Percentiles rank a stretch among this genome's conserved stretches.
Evolutionary conservation across 2,888 invertebrate genomes (phyloP).

Genomic region (Cheilosia vulpina): DNA sequence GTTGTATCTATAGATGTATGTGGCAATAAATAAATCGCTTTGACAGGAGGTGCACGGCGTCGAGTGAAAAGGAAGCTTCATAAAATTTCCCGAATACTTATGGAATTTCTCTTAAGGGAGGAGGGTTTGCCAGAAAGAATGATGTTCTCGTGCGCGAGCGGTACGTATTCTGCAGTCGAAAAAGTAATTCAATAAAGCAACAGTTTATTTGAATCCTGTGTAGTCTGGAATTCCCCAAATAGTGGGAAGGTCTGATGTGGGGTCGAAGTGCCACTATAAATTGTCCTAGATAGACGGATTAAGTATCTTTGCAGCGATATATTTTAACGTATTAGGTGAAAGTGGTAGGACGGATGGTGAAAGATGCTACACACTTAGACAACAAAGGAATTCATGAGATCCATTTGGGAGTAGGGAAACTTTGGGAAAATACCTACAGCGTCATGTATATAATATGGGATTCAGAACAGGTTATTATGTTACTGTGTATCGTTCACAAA

Average conservation of each 20-base stretch:
- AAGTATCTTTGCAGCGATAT: slow-evolving; percentile 57
- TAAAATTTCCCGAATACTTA: slow-evolving; percentile 69
- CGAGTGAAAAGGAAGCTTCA: slow-evolving; percentile 55
- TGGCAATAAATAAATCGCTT: slow-evolving; percentile 74
- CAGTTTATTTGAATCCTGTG: slow-evolving; percentile 66
- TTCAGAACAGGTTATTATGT: too few relatives aligned
- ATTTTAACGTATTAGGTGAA: slow-evolving; percentile 57
- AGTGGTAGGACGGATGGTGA: background rate
- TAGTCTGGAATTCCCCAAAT: slow-evolving; percentile 39
- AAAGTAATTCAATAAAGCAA: slow-evolving; percentile 75
- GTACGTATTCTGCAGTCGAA: slow-evolving; percentile 38
- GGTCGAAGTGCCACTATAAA: slow-evolving; percentile 71
- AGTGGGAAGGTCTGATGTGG: slow-evolving; percentile 52
- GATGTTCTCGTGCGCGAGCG: slow-evolving; percentile 22
- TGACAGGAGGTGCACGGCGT: slow-evolving; percentile 59
- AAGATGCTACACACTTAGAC: slow-evolving; percentile 13
- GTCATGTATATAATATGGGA: too few relatives aligned
- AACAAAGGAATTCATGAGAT: slow-evolving; percentile 24
- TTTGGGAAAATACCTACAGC: too few relatives aligned
- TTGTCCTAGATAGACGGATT: slow-evolving; percentile 70
- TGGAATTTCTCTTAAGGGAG: slow-evolving; percentile 34
- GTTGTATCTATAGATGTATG: slow-evolving; percentile 18
- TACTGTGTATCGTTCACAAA: too few relatives aligned
- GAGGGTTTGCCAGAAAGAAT: slow-evolving; percentile 13
- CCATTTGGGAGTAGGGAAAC: background rate